Base-by-base conservation (phyloP, 2,888 invertebrate species). In the Epiblema foenella region DNA sequence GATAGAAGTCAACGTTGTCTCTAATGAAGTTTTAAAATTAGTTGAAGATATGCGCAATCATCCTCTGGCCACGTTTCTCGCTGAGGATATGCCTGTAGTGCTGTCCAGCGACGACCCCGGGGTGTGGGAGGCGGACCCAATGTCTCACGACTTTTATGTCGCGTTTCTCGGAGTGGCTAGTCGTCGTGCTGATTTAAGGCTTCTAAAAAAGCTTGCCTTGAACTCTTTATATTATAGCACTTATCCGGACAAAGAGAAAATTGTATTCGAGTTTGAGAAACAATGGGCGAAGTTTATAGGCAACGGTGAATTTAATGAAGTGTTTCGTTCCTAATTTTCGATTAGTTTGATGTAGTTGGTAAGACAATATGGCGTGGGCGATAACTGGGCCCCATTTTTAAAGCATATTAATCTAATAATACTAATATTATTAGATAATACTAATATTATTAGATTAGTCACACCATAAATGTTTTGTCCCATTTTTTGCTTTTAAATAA, bases 71-170 rank as follows among this genome's bases (percentile, higher is more conserved):
- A 83, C 91, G 1, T 94, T 96, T 69, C 93, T 97, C 74, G 95
- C 97, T 20, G 88, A 95, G 39, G 95, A 95, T 62, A 94, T 95
- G 81, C 97, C 97, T 0, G 93, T 97, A 0, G 96, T 97, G 0
- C 88, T 97, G 63, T 96, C 96, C 0, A 96, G 96, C 78, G 97
- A 97, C 79, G 97, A 97, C 83, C 97, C 97, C 0, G 95, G 96
- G 0, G 94, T 95, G 7, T 97, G 97, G 97, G 95, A 94, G 0
- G 95, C 96, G 0, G 93, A 94, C 15, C 97, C 95, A 0, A 80
- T 97, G 9, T 96, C 96, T 24, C 96, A 97, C 78, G 97, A 98
- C 81, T 96, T 96, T 83, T 97, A 97, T 81, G 94, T 96, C n/a
- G 94, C 95, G 0, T 97, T 97, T 78, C 90, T 97, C 81, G 97